A percentile compares a stretch with the other conserved stretches of the same genome.
Conservation (phyloP, 2,113 vertebrate species). For the Apteryx mantelli region DNA sequence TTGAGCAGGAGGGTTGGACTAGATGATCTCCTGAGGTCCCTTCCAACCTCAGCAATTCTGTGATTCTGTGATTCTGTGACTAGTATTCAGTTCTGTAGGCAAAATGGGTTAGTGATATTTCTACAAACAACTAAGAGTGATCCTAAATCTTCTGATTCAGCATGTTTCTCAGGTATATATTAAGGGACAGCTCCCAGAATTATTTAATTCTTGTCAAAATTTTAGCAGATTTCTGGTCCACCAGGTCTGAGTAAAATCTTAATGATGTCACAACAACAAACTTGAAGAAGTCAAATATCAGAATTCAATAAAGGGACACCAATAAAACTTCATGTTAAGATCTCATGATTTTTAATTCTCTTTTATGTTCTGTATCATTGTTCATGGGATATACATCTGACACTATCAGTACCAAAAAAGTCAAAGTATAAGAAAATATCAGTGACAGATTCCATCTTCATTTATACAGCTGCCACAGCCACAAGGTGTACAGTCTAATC, state of each 20-base stretch:
- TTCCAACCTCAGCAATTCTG: no score
- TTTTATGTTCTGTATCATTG: not conserved
- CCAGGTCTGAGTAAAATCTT: not conserved
- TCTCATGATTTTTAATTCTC: not conserved
- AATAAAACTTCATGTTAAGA: not conserved
- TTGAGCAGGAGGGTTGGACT: no score
- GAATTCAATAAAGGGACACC: accelerated
- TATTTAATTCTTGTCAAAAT: not conserved
- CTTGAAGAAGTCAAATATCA: not conserved
- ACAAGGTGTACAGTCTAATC: not conserved
- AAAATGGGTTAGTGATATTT: not conserved
- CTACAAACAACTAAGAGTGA: not conserved
- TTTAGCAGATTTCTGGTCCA: not conserved
- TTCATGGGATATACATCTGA: not conserved
- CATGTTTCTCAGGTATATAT: not conserved
- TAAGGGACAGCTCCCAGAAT: not conserved
- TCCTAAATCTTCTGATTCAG: not conserved
- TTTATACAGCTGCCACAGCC: not conserved
- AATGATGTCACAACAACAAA: not conserved
- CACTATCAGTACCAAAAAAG: accelerated
- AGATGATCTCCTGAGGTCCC: no score
- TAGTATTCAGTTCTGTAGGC: not conserved
- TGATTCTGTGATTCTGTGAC: not conserved
- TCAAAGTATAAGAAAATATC: not conserved
- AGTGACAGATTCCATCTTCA: not conserved